Evolutionary conservation across 2,113 vertebrate genomes (phyloP), one percentile per base, ranked within the genome.

Genomic region (Phoenicopterus ruber): DNA sequence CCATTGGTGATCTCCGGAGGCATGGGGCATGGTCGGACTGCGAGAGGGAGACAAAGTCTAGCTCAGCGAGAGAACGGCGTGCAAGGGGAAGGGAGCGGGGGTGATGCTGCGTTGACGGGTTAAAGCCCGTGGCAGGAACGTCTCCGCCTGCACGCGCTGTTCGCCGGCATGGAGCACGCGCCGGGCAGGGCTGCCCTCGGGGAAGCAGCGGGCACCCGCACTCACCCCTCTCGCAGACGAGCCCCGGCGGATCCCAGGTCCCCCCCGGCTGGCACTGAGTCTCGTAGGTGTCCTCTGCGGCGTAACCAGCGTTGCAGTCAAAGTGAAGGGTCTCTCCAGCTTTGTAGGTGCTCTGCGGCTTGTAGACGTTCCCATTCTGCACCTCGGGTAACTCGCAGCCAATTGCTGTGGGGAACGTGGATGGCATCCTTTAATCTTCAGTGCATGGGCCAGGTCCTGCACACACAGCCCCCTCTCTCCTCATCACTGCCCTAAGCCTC

Each of bases 301-400:
- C 5, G 0, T 86, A 72, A 15, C 77, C 93, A 0, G 17, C 0
- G 0, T 83, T 0, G 0, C 95, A 96, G 52, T 1, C 7, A 3
- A 96, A 62, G 3, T 0, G 32, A 7, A 96, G 90, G 2, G 6
- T 69, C 13, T 95, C 91, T 14, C 95, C 95, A 9, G 91, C 95
- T 50, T 28, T 17, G 38, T 90, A 96, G 88, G 52, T 28, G 77
- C 67, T 59, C 44, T 84, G 78, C 0, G 3, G 21, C 4, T 0
- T 3, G 1, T 34, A 7, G 44, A 94, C 8, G 3, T 44, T 47
- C 59, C 95, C 95, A 0, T 94, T 88, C 69, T 24, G 65, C 80
- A 94, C 95, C 47, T 29, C 0, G 1, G 92, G 94, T 11, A 0
- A 7, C 36, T 46, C 0, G 1, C 94, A 96, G 4, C 86, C 92